These are phyloP conservation scores for Spinibarbus caldwelli DNA, from an alignment of 2,797 vertebrate genomes.

Conservation along the genomic window DNA sequence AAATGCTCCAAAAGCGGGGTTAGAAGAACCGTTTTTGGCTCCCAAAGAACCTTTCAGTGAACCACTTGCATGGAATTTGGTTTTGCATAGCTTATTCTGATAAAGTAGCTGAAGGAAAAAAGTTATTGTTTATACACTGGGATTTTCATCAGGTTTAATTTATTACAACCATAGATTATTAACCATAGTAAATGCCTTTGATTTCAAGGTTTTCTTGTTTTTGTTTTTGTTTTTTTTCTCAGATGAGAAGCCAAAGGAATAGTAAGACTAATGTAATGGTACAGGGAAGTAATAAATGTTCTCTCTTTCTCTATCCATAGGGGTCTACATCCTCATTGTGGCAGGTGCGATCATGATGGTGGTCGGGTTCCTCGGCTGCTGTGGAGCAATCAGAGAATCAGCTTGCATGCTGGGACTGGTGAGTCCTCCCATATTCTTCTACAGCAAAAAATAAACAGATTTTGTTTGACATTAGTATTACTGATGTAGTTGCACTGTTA, in stretches of 20 bases:
- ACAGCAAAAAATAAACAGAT: neutral
- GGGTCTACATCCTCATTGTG: constrained; percentile 92
- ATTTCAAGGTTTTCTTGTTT: too few relatives aligned
- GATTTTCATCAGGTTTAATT: neutral
- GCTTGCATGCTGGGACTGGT: constrained; percentile 96
- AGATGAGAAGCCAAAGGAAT: too few relatives aligned
- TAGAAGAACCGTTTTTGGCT: neutral
- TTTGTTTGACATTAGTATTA: neutral
- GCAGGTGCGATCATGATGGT: constrained; percentile 95
- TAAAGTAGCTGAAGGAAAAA: neutral
- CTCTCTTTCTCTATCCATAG: constrained; percentile 65
- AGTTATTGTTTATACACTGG: neutral
- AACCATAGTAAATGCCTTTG: neutral
- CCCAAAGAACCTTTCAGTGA: neutral
- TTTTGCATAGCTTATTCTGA: constrained; percentile 25
- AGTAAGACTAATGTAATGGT: neutral
- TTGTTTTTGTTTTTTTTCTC: neutral
- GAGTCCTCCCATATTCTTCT: constrained; percentile 63
- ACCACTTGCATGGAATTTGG: neutral
- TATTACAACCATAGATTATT: neutral
- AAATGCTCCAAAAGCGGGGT: neutral
- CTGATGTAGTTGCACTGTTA: neutral
- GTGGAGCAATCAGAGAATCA: constrained; percentile 92
- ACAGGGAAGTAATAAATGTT: neutral
- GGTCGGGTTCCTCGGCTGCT: constrained; percentile 95